phyloP scores from a whole-genome alignment of 2,888 invertebrate species.

The Protodeltote pygarga region DNA sequence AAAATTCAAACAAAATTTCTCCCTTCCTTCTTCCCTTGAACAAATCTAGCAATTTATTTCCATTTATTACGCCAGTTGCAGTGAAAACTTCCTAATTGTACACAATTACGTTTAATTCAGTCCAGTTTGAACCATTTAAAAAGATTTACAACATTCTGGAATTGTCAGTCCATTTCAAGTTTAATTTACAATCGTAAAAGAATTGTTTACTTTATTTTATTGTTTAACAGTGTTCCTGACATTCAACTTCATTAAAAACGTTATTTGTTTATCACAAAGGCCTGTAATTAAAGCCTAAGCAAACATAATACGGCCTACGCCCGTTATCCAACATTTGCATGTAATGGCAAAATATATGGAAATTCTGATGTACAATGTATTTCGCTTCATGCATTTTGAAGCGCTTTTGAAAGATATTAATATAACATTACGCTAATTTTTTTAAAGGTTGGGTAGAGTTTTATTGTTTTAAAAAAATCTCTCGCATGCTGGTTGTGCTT shows the following conservation, averaged over 20 bases:
- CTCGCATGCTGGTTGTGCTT: too few relatives aligned
- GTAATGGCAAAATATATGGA: constrained; percentile 45
- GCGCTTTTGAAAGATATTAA: constrained; percentile 15
- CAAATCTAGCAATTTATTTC: too few relatives aligned
- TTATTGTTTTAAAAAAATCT: too few relatives aligned
- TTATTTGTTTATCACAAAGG: constrained; percentile 32
- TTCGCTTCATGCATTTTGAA: constrained; percentile 32
- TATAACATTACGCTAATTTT: not conserved
- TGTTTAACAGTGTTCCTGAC: not conserved
- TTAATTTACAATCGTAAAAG: constrained; percentile 20
- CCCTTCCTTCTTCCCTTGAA: not conserved
- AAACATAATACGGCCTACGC: constrained; percentile 29
- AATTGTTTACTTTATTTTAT: constrained; percentile 2
- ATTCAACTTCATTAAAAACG: constrained; percentile 28
- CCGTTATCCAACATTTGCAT: constrained; percentile 42
- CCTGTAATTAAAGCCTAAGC: constrained; percentile 32
- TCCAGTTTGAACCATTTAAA: constrained; percentile 3
- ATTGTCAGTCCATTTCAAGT: constrained; percentile 10
- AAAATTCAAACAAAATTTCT: too few relatives aligned
- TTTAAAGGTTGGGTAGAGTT: too few relatives aligned
- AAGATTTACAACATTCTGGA: constrained; percentile 19
- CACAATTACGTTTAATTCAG: constrained; percentile 13
- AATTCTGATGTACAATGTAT: constrained; percentile 38
- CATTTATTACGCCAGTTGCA: not conserved
- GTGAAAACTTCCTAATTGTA: constrained; percentile 6